Percentiles rank a stretch among this genome's conserved stretches.
Conservation (phyloP, 1,140 invertebrate species). For the Drosophila tropicalis region DNA sequence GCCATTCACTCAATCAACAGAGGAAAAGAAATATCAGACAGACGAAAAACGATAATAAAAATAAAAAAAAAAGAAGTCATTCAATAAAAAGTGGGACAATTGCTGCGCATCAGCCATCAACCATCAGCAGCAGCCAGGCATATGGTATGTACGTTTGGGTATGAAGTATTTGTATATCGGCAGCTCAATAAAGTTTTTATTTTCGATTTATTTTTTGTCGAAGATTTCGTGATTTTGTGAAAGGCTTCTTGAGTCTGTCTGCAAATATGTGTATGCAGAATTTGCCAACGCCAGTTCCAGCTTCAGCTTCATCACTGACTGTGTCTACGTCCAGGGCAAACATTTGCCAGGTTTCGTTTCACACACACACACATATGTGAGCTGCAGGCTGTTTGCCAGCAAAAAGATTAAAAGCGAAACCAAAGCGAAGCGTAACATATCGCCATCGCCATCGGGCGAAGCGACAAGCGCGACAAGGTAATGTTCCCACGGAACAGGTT, state of each 20-base stretch:
- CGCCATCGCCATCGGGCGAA: conserved; percentile 71
- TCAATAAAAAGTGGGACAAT: conserved; percentile 81
- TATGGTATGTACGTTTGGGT: not conserved
- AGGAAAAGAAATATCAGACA: conserved; percentile 11
- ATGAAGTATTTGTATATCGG: conserved; percentile 30
- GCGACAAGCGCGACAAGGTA: conserved; percentile 82
- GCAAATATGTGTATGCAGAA: conserved; percentile 62
- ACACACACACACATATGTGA: conserved; percentile 25
- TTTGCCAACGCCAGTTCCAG: conserved; percentile 47
- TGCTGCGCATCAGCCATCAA: conserved; percentile 56
- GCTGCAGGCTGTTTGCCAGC: conserved; percentile 34
- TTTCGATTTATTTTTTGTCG: conserved; percentile 55
- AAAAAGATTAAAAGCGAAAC: conserved; percentile 78
- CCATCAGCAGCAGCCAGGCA: conserved; percentile 24
- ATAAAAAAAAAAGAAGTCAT: conserved; percentile 74
- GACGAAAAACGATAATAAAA: conserved; percentile 47
- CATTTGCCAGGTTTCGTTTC: conserved; percentile 62
- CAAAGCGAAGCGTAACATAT: conserved; percentile 81
- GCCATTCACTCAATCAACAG: conserved; percentile 78
- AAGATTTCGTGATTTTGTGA: conserved; percentile 79
- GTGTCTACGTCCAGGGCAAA: conserved; percentile 36
- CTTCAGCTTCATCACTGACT: not conserved
- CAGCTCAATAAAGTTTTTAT: conserved; percentile 51
- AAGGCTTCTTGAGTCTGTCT: conserved; percentile 73
- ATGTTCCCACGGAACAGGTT: conserved; percentile 83